These are phyloP conservation scores for Emmelina monodactyla DNA, from an alignment of 2,888 invertebrate genomes.

Conservation along the genomic window DNA sequence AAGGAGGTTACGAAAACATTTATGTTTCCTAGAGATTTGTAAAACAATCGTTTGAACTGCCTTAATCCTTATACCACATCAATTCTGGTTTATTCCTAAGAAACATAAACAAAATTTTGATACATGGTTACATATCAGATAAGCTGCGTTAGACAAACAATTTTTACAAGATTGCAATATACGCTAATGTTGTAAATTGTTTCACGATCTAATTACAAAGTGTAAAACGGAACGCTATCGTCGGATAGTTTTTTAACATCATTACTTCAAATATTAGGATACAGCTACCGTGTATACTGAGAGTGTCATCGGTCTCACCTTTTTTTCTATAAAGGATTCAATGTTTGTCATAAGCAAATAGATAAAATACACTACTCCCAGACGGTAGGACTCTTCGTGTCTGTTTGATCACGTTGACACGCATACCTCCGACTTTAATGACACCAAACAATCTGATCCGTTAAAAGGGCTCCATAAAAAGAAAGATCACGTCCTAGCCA, in stretches of 20 bases:
- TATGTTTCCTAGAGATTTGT: conserved; percentile 3
- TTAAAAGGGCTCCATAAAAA: not conserved
- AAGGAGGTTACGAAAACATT: conserved; percentile 60
- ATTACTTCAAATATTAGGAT: no score
- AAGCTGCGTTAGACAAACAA: not conserved
- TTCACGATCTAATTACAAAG: no score
- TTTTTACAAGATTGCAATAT: not conserved
- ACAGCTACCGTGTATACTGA: no score
- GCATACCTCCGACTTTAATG: conserved; percentile 29
- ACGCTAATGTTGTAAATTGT: no score
- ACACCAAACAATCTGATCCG: not conserved
- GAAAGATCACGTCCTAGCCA: not conserved
- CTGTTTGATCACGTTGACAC: conserved; percentile 49
- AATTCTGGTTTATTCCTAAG: no score
- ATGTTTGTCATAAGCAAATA: conserved; percentile 54
- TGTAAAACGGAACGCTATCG: no score
- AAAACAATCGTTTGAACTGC: not conserved
- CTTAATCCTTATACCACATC: no score
- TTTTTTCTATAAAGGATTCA: no score
- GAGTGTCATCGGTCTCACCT: no score
- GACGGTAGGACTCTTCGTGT: conserved; percentile 28
- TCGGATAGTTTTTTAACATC: no score
- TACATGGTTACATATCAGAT: no score
- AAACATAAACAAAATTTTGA: no score
- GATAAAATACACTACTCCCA: conserved; percentile 41